Evolutionary conservation across 2,888 invertebrate genomes (phyloP).

Genomic region (Eristalinus sepulchralis): DNA sequence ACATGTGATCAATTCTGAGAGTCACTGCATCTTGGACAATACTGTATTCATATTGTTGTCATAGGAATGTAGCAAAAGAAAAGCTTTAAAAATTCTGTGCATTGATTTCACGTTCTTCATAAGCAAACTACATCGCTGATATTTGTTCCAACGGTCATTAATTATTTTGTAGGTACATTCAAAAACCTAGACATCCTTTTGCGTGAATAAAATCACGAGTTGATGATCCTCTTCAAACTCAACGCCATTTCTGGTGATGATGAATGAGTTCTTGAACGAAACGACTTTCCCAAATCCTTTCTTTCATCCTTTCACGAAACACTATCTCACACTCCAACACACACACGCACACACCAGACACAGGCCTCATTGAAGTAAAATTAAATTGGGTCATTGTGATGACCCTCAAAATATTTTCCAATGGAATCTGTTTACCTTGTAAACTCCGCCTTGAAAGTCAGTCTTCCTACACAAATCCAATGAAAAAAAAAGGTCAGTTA

Average conservation of each 20-base stretch:
- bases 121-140: too few relatives aligned
- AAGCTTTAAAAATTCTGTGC: too few relatives aligned
- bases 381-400: conserved; percentile 43
- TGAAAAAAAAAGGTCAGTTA: conserved; percentile 55
- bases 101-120: too few relatives aligned
- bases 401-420: conserved; percentile 30
- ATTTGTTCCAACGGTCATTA: too few relatives aligned
- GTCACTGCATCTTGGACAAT: too few relatives aligned
- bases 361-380: not conserved
- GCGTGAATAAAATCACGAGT: not conserved
- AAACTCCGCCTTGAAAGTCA: conserved; percentile 60
- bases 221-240: not conserved
- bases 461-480: conserved; percentile 53
- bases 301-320: conserved; percentile 7
- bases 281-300: too few relatives aligned
- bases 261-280: not conserved
- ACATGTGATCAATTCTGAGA: too few relatives aligned
- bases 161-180: too few relatives aligned
- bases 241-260: not conserved
- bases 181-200: not conserved
- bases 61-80: too few relatives aligned
- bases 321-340: not conserved
- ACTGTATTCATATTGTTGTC: too few relatives aligned
- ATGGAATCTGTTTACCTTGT: conserved; percentile 42
- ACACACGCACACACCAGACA: not conserved